Evolutionary conservation across 2,113 vertebrate species (phyloP), one percentile per base, ranked within the genome.

Genomic region (Pelusios castaneus): DNA sequence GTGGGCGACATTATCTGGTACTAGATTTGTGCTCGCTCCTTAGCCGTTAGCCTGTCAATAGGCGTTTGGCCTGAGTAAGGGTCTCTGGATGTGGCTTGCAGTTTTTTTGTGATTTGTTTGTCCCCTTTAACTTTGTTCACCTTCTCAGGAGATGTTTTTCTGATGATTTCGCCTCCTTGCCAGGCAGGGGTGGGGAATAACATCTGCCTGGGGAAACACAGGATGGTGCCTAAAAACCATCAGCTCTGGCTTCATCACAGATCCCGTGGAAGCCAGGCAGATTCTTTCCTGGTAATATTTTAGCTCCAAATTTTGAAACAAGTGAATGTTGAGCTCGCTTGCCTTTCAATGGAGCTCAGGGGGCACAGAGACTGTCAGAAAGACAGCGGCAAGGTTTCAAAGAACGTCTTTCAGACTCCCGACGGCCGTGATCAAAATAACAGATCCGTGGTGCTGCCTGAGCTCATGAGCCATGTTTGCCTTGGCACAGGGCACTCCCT

Each of bases 381-480:
- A 31, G 82, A 81, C 87, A 70, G 0, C 2, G 2, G 9, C 7
- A 6, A 82, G 34, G 78, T 1, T 92, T 73, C 60, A 78, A 93
- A 73, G 87, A 91, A 52, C 1, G 25, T 25, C 0, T 0, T 78
- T 25, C 76, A 38, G 88, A 82, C 47, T 47, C 6, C 7, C 6
- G 82, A 85, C 87, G 87, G 82, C 49, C 38, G 11, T 82, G 93
- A 89, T 94, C 89, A 95, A 96, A 97, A 95, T 93, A 94, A 84
- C 87, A 80, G 63, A 49, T 87, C 80, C 56, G 60, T 45, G 38
- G 41, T 56, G 25, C 29, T 8, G 75, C 0, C 0, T 85, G 84
- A 76, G 82, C 22, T 11, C 49, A 38, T 27, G 6, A 56, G 16
- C 34, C 47, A 41, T 34, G 31, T 41, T 47, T 24, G 22, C 45